Evolutionary conservation across 1,140 invertebrate species (phyloP), one percentile per base, ranked within the genome.

Genomic region (Ladona fulva): DNA sequence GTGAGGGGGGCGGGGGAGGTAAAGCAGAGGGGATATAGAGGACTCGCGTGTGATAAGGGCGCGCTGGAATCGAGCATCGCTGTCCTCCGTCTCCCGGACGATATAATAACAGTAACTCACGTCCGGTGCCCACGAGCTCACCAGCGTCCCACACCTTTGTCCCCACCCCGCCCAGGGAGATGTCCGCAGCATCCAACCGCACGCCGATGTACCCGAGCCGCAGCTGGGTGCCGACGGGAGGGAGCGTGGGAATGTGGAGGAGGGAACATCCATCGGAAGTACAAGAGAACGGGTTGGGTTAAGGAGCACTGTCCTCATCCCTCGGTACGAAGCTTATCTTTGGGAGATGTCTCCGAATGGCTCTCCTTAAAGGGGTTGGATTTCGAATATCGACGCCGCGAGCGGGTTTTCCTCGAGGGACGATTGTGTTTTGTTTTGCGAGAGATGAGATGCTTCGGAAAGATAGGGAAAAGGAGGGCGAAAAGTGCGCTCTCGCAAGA

Each of bases 101-200:
- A 66, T 66, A 66, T 66, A 66, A 66, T 66, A 66, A 66, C 52
- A 66, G n/a, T 66, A 66, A 66, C 52, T 66, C 52, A 66, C 52
- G 52, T 66, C 52, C 52, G n/a, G 3, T 19, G 19, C 10, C 44
- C 44, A 52, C 44, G 10, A 12, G 14, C 52, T 66, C 52, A 66
- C 52, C 52, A 3, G 5, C 52, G 52, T 22, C 52, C 52, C 52
- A 66, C 52, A 66, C 52, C 52, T 37, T 5, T 8, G 29, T 37
- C 29, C n/a, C 29, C 29, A 37, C 29, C 29, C 29, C 29, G 29
- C 29, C 29, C 29, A 37, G 29, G 29, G 29, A 37, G 29, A 37
- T 37, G 3, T 37, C 29, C 29, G 29, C 29, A 37, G n/a, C n/a
- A n/a, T n/a, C n/a, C n/a, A n/a, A n/a, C 29, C 29, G 29, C 29